A percentile compares a stretch with the other conserved stretches of the same genome.
phyloP scores from a whole-genome alignment of 2,797 vertebrate genomes.

The Schizothorax lantsangensis region DNA sequence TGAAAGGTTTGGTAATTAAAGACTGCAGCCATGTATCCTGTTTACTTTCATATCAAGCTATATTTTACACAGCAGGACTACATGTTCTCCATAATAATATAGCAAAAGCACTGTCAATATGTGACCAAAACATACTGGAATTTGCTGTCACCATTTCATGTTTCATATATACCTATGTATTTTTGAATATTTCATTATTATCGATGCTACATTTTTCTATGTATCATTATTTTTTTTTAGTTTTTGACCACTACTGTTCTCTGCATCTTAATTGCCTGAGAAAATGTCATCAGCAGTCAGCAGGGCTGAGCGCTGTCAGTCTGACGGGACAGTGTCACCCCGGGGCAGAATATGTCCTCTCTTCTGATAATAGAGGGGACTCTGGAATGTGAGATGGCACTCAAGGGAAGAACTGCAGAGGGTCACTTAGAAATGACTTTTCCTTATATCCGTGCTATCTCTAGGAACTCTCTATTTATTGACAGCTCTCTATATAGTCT shows the following conservation, averaged over 20 bases:
- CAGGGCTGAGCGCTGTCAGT: conserved; percentile 62
- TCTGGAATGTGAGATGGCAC: conserved; percentile 60
- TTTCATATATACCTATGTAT: neutral
- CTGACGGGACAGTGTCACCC: conserved; percentile 59
- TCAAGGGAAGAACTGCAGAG: conserved; percentile 56
- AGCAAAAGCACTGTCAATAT: neutral
- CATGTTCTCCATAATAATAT: neutral
- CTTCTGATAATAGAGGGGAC: conserved; percentile 64
- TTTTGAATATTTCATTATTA: neutral
- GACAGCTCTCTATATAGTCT: neutral
- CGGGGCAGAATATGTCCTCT: conserved; percentile 60
- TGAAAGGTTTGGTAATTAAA: neutral
- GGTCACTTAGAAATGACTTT: conserved; percentile 59
- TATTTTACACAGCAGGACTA: neutral
- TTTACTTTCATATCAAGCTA: neutral
- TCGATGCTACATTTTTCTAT: neutral
- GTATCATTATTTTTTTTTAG: conserved; percentile 30
- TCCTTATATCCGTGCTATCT: conserved; percentile 10
- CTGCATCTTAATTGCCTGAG: conserved; percentile 59
- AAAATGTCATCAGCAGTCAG: conserved; percentile 56
- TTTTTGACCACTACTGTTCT: conserved; percentile 36
- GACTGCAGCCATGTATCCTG: neutral
- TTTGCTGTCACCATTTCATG: neutral
- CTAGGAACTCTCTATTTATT: conserved; percentile 22
- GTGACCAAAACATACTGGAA: neutral